Base-by-base conservation (phyloP, 2,113 vertebrate species). In the Chloropsis cyanopogon region DNA sequence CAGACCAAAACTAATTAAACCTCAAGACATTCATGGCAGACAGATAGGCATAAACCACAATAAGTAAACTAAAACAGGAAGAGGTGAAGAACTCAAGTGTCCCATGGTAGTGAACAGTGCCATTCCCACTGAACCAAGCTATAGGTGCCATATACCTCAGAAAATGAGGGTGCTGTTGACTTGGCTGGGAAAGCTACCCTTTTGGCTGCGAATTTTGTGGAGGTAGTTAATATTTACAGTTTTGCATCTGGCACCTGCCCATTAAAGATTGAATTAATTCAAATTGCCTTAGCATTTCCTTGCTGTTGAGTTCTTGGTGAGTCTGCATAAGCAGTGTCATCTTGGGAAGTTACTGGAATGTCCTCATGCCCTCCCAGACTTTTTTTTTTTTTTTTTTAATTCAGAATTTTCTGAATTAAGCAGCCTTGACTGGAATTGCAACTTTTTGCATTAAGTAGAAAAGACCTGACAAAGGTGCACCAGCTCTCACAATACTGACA, bases 1-100 rank as follows among this genome's bases (percentile, higher is more conserved):
- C 63, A 60, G 66, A 72, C 87, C 50, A 76, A 82, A 82, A 85
- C 65, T 96, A 80, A 90, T 94, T 94, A 88, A 94, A 82, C 23
- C 14, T 95, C 80, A 46, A 2, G 10, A 78, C 49, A 35, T 64
- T 82, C 37, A 68, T 3, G 21, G 46, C 63, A 88, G 85, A 66
- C 42, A 86, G 76, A 86, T 88, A 78, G 68, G 76, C 56, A 60
- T 39, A 69, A 88, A 41, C 46, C 54, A 66, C 33, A 44, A 6
- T 87, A 49, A 56, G 49, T 52, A 82, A 85, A 42, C 29, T 87
- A 56, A 90, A 75, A 11, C 25, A 78, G 31, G 25, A 65, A 69
- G 44, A 39, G 31, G 28, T 66, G 37, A 53, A 68, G 37, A 72
- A 50, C 70, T 86, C 13, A 19, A 12, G 35, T 89, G 83, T 82